Evolutionary conservation across 2,888 invertebrate genomes (phyloP).

Genomic region (Heliothis peltigera): DNA sequence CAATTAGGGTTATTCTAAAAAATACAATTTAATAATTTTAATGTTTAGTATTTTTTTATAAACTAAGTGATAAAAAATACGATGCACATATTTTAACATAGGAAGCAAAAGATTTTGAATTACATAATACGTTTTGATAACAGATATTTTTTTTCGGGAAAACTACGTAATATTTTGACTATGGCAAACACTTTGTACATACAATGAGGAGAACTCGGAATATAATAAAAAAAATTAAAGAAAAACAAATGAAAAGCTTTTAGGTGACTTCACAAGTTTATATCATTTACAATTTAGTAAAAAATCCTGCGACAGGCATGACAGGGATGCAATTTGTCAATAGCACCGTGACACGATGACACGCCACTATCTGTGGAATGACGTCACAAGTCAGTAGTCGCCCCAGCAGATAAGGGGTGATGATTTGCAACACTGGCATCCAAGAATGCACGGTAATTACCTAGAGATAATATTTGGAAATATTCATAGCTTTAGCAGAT

Average conservation of each 20-base stretch:
- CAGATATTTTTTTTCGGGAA: too few species aligned
- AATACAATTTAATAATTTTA: too few species aligned
- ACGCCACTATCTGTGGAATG: constrained; percentile 24
- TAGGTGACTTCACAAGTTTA: not conserved
- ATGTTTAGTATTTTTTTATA: too few species aligned
- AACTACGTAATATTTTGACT: too few species aligned
- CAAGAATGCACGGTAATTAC: constrained; percentile 64
- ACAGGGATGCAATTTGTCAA: constrained; percentile 42
- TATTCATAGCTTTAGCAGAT: constrained; percentile 30
- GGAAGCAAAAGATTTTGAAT: too few species aligned
- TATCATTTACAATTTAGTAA: not conserved
- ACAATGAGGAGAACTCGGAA: not conserved
- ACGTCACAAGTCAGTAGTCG: constrained; percentile 28
- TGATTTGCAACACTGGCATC: constrained; percentile 72
- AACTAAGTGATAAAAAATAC: too few species aligned
- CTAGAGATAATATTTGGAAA: constrained; percentile 45
- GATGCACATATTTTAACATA: too few species aligned
- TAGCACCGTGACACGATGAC: constrained; percentile 32
- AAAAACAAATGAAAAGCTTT: too few species aligned
- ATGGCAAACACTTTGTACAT: too few species aligned
- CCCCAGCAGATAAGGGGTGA: constrained; percentile 55
- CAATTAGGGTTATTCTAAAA: too few species aligned
- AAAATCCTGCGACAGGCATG: constrained; percentile 7
- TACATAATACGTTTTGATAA: too few species aligned
- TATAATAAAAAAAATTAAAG: not conserved